These are phyloP conservation scores for Neoarius graeffei DNA, from an alignment of 2,113 vertebrate genomes.

Conservation along the genomic window DNA sequence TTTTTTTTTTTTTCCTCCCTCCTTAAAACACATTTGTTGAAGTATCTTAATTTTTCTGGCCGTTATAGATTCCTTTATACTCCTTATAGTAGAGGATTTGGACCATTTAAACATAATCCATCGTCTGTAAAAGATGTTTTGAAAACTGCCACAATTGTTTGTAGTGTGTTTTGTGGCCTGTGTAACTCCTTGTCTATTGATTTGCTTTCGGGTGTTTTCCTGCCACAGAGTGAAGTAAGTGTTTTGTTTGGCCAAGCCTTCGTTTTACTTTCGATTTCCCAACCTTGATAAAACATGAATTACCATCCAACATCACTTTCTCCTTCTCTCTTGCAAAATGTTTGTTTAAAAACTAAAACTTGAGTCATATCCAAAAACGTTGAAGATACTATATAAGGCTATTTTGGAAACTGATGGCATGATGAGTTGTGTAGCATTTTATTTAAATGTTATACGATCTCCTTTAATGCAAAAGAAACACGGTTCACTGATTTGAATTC, in stretches of 20 bases:
- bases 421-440: neutral
- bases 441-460: neutral
- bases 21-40: too few relatives aligned
- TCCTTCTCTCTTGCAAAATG: neutral
- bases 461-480: neutral
- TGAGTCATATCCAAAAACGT: neutral
- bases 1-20: too few relatives aligned
- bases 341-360: neutral
- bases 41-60: too few relatives aligned
- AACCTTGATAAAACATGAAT: neutral
- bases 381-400: neutral
- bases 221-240: neutral
- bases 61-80: neutral
- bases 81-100: neutral
- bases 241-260: neutral
- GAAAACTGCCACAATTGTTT: neutral
- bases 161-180: neutral
- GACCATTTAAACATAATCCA: neutral
- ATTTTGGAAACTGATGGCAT: neutral
- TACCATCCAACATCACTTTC: neutral
- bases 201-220: neutral
- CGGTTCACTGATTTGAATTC: neutral
- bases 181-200: neutral
- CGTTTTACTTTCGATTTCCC: neutral
- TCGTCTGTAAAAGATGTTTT: neutral